phyloP scores from a whole-genome alignment of 2,113 vertebrate genomes.

The Mustela lutreola region DNA sequence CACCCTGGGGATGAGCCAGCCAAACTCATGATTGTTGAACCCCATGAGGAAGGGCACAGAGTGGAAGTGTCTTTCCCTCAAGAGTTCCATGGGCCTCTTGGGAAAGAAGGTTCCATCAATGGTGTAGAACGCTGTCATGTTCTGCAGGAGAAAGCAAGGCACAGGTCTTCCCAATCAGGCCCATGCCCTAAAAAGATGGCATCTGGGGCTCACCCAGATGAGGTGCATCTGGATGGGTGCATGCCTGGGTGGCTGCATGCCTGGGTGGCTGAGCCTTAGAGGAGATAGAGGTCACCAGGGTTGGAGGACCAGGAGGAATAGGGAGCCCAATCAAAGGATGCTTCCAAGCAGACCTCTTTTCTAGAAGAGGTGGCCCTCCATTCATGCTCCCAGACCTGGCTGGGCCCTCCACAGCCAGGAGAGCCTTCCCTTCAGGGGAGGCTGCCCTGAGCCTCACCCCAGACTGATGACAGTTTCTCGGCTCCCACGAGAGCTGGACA shows the following conservation, averaged over 20 bases:
- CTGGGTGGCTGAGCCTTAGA: not conserved
- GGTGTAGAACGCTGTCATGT: not conserved
- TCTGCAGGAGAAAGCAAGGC: conserved; percentile 46
- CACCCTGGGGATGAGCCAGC: conserved; percentile 85
- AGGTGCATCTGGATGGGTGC: not conserved
- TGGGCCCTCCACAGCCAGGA: not conserved
- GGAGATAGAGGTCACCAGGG: not conserved
- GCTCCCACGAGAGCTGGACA: not conserved
- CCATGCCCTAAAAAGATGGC: not conserved
- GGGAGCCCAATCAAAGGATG: not conserved
- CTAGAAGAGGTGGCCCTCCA: not conserved
- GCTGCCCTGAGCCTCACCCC: not conserved
- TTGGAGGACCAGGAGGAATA: not conserved
- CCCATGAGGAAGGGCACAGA: conserved; percentile 89
- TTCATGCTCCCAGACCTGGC: too few species aligned
- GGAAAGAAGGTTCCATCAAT: conserved; percentile 89
- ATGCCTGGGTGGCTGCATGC: not conserved
- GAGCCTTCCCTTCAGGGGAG: not conserved
- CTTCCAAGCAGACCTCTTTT: not conserved
- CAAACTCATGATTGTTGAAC: conserved; percentile 89
- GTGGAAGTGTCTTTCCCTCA: conserved; percentile 84
- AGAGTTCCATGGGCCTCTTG: conserved; percentile 82
- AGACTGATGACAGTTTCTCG: not conserved
- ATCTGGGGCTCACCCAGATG: too few species aligned
- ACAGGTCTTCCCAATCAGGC: not conserved